Base-by-base conservation (phyloP, 2,888 invertebrate species). In the Eupeodes latifasciatus region DNA sequence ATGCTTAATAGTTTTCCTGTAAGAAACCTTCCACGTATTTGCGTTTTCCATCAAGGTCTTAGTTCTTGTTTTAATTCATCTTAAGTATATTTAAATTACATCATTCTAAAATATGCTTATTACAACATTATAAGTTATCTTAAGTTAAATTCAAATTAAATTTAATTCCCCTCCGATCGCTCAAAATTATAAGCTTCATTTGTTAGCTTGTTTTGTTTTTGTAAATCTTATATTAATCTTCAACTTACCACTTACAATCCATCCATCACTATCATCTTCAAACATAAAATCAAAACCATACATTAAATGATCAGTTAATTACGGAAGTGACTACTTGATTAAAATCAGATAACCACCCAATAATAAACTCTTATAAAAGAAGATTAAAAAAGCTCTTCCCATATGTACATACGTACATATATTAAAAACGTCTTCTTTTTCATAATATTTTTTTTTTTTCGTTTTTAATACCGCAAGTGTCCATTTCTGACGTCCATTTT, bases 261-360 rank as follows among this genome's bases (percentile, higher is more conserved):
- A 57, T 59, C 72, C 57, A 59, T 57, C 44, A 36, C 59, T 36
- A 61, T 44, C 71, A 69, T 62, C 62, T 36, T 47, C 67, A 19
- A 36, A n/a, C 11, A 16, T 34, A 40, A 59, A n/a, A n/a, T 49
- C 12, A 16, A 55, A 67, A 78, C 66, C 64, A 14, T 55, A 47
- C 59, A 67, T 72, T 67, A 78, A 81, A 81, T 74, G 44, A 57
- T 27, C 11, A 76, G 78, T 82, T 79, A 83, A 83, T 83, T 83
- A 80, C 75, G 83, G 76, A 87, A 80, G 83, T 76, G 57, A 40
- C 72, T 72, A 76, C 79, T 87, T 83, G 72, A 80, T 59, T 47
- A 51, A 53, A 71, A 62, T 79, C 74, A 40, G 51, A 71, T 83
- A 75, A 76, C 62, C 82, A 87, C 49, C 82, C 74, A 83, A 82